Percentiles rank a stretch among this genome's conserved stretches.
Conservation (phyloP, 2,888 invertebrate species). For the Thymelicus acteon region DNA sequence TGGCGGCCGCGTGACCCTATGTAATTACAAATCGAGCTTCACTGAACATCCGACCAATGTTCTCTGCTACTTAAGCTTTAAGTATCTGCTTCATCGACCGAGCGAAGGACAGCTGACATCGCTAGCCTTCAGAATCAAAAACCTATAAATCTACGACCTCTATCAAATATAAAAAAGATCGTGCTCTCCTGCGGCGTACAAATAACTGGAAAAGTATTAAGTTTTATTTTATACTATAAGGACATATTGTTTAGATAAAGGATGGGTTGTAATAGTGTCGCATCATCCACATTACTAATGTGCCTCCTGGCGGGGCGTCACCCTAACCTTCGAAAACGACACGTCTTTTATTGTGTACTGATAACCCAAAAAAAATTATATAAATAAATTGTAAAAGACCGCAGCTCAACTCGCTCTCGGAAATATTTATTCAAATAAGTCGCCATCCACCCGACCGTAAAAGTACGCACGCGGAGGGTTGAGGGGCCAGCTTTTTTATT, state of each 20-base stretch:
- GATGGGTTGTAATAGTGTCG: conserved; percentile 80
- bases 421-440: conserved; percentile 84
- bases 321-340: conserved; percentile 50
- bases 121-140: conserved; percentile 9
- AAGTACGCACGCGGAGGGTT: conserved; percentile 77
- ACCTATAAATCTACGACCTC: conserved; percentile 15
- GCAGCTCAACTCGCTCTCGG: conserved; percentile 62
- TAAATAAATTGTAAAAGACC: conserved; percentile 69
- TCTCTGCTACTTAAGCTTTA: conserved; percentile 31
- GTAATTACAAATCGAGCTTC: conserved; percentile 66
- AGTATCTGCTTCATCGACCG: conserved; percentile 27
- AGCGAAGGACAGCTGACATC: conserved; percentile 11
- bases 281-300: conserved; percentile 79
- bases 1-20: conserved; percentile 55
- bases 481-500: conserved; percentile 79
- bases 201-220: conserved; percentile 75
- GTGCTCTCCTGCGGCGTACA: conserved; percentile 75
- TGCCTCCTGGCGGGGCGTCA: conserved; percentile 73
- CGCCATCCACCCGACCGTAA: conserved; percentile 81
- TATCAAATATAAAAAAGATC: conserved; percentile 62
- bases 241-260: conserved; percentile 81
- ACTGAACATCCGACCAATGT: conserved; percentile 50
- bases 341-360: conserved; percentile 52
- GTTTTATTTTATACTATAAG: conserved; percentile 78
- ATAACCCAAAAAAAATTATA: conserved; percentile 56